Base-by-base conservation (phyloP, 2,113 vertebrate species). In the Cyprinodon tularosa region DNA sequence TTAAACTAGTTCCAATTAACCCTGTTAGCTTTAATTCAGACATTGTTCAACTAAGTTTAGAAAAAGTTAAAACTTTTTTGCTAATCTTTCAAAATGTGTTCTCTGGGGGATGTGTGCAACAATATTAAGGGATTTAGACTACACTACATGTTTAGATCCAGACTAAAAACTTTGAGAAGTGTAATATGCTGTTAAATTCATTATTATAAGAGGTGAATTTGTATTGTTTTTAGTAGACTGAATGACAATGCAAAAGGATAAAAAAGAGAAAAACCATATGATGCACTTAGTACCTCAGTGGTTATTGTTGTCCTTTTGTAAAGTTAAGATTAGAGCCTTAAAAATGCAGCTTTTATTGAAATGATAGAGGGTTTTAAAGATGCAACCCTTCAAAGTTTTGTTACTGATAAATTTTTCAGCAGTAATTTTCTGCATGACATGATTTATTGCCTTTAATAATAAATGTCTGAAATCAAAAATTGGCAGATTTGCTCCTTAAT, bases 401-500 rank as follows among this genome's bases (percentile, higher is more conserved):
- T 12, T 39, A 48, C 68, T 72, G 20, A 3, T 73, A 63, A 66
- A 50, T 38, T 44, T 42, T 29, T 12, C 63, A 48, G 47, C 71
- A 62, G 60, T 66, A 44, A 70, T 83, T 79, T 84, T 81, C 78
- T 64, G 60, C 62, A 69, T 15, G 29, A 63, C 48, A 12, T 64
- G 77, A 62, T 64, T 78, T 67, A 78, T 17, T 40, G 78, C 80
- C 74, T 83, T 39, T 71, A 67, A 40, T 80, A 80, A 70, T 9
- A 10, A 84, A 62, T 29, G 63, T 50, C 44, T 40, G 7, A 20
- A 40, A 78, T 75, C 62, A 37, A 22, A 70, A 62, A 64, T 42
- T 66, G 50, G 77, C 63, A 76, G 60, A 80, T 83, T 69, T 77
- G 20, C 44, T 72, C 77, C 62, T 61, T 78, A 85, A 84, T 84